A percentile compares a stretch with the other conserved stretches of the same genome.
These are phyloP conservation scores for Orthochromis indermauri DNA, from an alignment of 2,113 vertebrate genomes.

Conservation along the genomic window DNA sequence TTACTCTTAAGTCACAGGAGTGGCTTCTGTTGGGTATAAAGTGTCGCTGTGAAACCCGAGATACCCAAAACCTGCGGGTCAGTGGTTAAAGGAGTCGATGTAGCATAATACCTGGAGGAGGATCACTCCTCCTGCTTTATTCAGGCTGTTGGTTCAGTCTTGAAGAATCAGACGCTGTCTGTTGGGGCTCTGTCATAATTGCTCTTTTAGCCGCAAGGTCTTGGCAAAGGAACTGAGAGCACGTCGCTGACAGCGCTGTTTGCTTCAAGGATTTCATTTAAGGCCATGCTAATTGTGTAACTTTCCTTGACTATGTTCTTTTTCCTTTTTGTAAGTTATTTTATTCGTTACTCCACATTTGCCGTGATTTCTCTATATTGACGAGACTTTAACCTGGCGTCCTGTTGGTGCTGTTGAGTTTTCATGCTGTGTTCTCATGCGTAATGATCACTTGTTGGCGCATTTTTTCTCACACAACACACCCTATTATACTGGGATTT, in stretches of 20 bases:
- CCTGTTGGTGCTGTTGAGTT: too few relatives aligned
- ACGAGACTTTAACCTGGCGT: not conserved
- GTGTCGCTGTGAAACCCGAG: slow-evolving; percentile 13
- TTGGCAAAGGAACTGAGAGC: not conserved
- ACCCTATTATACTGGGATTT: not conserved
- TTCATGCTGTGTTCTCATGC: not conserved
- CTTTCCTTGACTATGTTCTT: not conserved
- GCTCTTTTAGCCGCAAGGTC: not conserved
- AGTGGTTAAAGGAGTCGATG: not conserved
- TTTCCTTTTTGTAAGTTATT: not conserved
- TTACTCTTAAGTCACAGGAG: not conserved
- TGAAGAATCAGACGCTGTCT: not conserved
- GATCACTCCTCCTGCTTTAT: not conserved
- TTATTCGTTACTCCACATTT: not conserved
- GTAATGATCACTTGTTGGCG: not conserved
- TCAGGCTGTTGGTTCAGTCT: not conserved
- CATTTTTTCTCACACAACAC: not conserved
- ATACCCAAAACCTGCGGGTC: not conserved
- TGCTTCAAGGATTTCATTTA: not conserved
- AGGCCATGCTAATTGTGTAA: not conserved
- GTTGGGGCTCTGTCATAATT: not conserved
- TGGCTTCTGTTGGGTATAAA: not conserved
- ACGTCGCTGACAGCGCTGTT: not conserved
- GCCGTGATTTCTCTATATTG: not conserved
- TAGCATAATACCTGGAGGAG: not conserved